These are phyloP conservation scores for Phylloscopus collybita DNA, from an alignment of 2,797 vertebrate genomes.

Conservation along the genomic window DNA sequence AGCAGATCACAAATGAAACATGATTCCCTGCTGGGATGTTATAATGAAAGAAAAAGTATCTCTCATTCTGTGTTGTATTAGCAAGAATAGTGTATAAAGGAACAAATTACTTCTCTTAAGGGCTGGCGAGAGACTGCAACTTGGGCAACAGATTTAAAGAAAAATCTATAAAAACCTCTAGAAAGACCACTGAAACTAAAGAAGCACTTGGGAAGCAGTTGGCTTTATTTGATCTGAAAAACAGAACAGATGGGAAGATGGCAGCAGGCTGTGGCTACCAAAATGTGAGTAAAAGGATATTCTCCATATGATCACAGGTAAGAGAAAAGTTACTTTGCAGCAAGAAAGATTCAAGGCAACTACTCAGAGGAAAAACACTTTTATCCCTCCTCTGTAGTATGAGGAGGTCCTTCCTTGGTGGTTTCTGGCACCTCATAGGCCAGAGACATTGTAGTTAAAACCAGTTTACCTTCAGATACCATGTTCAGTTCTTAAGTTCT, in stretches of 20 bases:
- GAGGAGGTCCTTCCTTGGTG: not conserved
- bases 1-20: constrained; percentile 8
- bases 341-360: not conserved
- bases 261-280: not conserved
- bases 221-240: not conserved
- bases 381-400: not conserved
- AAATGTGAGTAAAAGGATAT: not conserved
- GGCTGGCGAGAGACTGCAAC: not conserved
- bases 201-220: not conserved
- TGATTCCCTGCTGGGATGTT: not conserved
- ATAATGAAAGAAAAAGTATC: not conserved
- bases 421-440: not conserved
- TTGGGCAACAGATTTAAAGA: not conserved
- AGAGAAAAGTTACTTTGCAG: not conserved
- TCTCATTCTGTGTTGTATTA: not conserved
- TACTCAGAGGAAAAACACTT: not conserved
- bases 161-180: not conserved
- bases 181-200: not conserved
- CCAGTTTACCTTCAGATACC: not conserved
- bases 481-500: not conserved
- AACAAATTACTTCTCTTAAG: not conserved
- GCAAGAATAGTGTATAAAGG: not conserved
- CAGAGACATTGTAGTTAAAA: not conserved
- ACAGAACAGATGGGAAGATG: not conserved
- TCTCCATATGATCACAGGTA: not conserved